Evolutionary conservation across 2,888 invertebrate species (phyloP).

Genomic region (Malachius bipustulatus): DNA sequence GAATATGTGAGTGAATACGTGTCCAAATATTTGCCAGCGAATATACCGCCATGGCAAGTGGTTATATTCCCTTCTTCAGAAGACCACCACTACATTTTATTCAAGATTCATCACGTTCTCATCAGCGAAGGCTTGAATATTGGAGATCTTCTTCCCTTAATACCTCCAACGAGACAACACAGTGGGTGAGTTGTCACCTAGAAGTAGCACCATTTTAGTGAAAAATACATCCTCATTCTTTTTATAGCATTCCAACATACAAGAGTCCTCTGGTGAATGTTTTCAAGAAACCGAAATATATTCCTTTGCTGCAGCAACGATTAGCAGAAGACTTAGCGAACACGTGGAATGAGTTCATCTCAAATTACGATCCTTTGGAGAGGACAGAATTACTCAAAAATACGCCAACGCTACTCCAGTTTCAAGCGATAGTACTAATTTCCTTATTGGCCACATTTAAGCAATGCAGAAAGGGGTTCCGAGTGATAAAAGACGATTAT

Average conservation of each 20-base stretch:
- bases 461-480: constrained; percentile 46
- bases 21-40: constrained; percentile 60
- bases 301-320: constrained; percentile 54
- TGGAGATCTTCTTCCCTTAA: constrained; percentile 61
- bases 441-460: constrained; percentile 50
- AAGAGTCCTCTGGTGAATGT: constrained; percentile 44
- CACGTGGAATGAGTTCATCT: constrained; percentile 70
- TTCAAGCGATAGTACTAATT: constrained; percentile 51
- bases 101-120: constrained; percentile 65
- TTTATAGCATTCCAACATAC: constrained; percentile 10
- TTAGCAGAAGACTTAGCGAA: constrained; percentile 57
- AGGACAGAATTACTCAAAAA: constrained; percentile 53
- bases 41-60: constrained; percentile 72
- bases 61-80: constrained; percentile 55
- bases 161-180: constrained; percentile 29
- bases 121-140: constrained; percentile 62
- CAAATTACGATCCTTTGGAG: constrained; percentile 65
- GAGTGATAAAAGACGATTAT: constrained; percentile 36
- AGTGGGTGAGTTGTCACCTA: constrained; percentile 29
- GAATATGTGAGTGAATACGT: constrained; percentile 68
- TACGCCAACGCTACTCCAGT: constrained; percentile 46
- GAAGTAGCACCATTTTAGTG: no score
- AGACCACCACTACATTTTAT: constrained; percentile 52
- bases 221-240: no score
- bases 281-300: constrained; percentile 48